Evolutionary conservation across 2,888 invertebrate species (phyloP).

Genomic region (Lochmaea crataegi): DNA sequence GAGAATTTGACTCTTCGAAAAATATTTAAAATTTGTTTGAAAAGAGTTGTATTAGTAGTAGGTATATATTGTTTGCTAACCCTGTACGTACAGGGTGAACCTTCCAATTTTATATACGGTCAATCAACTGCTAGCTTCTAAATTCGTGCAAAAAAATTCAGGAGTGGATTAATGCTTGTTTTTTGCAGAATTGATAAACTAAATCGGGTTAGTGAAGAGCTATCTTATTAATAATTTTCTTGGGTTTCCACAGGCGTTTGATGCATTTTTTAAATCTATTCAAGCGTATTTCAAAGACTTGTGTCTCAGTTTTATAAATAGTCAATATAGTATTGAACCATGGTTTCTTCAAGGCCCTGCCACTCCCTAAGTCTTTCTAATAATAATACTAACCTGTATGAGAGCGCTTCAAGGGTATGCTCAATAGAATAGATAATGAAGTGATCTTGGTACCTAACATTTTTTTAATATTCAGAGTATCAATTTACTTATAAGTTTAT

Average conservation of each 20-base stretch:
- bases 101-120: too few species aligned
- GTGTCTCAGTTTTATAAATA: neutral
- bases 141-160: too few species aligned
- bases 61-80: neutral
- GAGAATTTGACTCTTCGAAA: neutral
- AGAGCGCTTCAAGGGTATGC: neutral
- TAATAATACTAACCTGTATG: neutral
- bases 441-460: too few species aligned
- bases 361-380: neutral
- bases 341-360: constrained; percentile 1
- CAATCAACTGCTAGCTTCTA: too few species aligned
- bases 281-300: constrained; percentile 10
- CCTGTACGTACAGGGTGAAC: neutral
- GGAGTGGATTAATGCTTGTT: too few species aligned
- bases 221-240: neutral
- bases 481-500: too few species aligned
- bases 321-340: constrained; percentile 9
- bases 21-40: neutral
- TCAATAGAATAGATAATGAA: neutral
- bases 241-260: constrained; percentile 12
- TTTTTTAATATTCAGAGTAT: too few species aligned
- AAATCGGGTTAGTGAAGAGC: neutral
- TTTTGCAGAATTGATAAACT: too few species aligned
- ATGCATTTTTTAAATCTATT: constrained; percentile 8
- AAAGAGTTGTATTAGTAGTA: too few species aligned